Percentiles rank a stretch among this genome's conserved stretches.
These are phyloP conservation scores for Pampusana beccarii DNA, from an alignment of 2,113 vertebrate genomes.

Conservation along the genomic window DNA sequence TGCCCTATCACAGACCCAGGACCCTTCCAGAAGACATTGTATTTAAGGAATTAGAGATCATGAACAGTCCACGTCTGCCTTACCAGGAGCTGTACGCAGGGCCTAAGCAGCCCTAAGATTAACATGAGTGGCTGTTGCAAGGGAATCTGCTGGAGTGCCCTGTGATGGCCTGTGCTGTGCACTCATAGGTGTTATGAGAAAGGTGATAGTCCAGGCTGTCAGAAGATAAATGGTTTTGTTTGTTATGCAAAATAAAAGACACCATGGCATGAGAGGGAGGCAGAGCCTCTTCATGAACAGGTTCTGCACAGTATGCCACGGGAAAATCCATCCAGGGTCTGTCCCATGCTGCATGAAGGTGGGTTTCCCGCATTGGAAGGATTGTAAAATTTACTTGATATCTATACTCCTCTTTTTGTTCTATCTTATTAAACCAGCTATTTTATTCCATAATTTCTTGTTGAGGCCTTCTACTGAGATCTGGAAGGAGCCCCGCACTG, in stretches of 20 bases:
- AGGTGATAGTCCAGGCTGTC: background rate
- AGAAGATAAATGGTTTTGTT: background rate
- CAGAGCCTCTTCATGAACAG: background rate
- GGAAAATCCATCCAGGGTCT: background rate
- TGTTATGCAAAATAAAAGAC: background rate
- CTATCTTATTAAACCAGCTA: background rate
- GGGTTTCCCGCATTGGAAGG: background rate
- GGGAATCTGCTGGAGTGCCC: background rate
- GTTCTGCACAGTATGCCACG: too few species aligned
- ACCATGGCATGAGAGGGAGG: background rate
- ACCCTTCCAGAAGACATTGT: background rate
- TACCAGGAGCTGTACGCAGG: fast-evolving
- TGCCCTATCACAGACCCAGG: background rate
- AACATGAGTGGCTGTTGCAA: background rate
- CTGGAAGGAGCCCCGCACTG: background rate
- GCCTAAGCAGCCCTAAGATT: background rate
- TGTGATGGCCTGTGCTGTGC: fast-evolving
- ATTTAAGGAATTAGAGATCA: background rate
- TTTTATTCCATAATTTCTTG: background rate
- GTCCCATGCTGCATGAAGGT: background rate
- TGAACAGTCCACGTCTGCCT: background rate
- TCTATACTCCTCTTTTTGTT: background rate
- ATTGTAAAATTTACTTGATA: background rate
- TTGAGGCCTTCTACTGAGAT: background rate
- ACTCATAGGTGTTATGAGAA: background rate